Percentiles rank a stretch among this genome's conserved stretches.
Conservation (phyloP, 2,797 vertebrate genomes). For the Peromyscus melanophrys region DNA sequence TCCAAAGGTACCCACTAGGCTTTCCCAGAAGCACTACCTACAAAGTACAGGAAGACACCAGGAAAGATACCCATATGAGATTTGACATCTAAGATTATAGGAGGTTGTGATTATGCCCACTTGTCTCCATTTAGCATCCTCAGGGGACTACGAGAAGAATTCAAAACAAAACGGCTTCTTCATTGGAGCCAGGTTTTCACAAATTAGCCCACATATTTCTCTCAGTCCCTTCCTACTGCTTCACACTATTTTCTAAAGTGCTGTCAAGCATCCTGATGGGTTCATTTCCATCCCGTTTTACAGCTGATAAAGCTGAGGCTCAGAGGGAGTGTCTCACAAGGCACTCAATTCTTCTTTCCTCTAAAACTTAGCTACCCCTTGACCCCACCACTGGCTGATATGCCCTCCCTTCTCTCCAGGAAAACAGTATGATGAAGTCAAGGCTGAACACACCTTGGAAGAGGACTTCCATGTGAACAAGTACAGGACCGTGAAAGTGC, state of each 20-base stretch:
- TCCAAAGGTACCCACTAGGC: neutral
- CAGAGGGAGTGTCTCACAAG: rapidly evolving
- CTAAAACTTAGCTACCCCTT: neutral
- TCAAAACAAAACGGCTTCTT: neutral
- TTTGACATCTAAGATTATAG: neutral
- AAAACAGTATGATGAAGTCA: slow-evolving; percentile 85
- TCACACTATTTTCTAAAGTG: neutral
- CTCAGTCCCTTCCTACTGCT: too few species aligned
- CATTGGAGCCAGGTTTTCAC: neutral
- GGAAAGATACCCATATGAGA: neutral
- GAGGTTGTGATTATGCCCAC: neutral
- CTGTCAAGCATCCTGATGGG: too few species aligned
- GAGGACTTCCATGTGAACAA: slow-evolving; percentile 92
- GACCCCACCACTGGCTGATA: neutral
- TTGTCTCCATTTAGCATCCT: neutral
- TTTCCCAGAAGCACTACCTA: neutral
- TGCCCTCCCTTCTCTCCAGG: slow-evolving; percentile 78
- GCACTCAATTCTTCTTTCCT: rapidly evolving
- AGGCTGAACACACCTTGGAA: slow-evolving; percentile 63
- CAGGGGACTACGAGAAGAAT: neutral
- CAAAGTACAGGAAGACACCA: neutral
- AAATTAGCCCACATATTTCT: neutral
- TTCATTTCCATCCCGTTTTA: neutral
- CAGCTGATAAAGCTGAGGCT: neutral
- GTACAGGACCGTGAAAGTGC: slow-evolving; percentile 91